phyloP scores from a whole-genome alignment of 2,797 vertebrate species.

The Basileuterus tristriatus region DNA sequence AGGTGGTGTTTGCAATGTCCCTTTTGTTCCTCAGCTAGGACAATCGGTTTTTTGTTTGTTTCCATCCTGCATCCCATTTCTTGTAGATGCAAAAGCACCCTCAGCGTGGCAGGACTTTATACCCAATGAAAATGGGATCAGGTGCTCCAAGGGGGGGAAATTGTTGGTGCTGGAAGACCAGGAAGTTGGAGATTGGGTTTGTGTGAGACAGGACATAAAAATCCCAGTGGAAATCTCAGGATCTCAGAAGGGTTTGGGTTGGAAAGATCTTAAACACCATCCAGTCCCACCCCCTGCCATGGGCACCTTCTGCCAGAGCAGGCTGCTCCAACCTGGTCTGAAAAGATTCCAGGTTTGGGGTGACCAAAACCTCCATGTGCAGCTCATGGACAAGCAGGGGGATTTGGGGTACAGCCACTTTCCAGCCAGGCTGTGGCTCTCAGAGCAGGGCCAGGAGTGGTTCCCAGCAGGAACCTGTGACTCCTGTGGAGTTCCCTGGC shows the following conservation, averaged over 20 bases:
- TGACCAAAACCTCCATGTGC: background rate
- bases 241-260: background rate
- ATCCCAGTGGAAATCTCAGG: background rate
- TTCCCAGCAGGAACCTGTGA: background rate
- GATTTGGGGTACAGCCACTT: background rate
- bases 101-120: background rate
- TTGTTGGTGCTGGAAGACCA: background rate
- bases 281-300: background rate
- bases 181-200: background rate
- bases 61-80: background rate
- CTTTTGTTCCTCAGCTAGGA: background rate
- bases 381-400: background rate
- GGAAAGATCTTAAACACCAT: background rate
- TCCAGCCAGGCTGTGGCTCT: background rate
- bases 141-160: background rate
- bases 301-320: background rate
- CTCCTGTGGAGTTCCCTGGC: background rate
- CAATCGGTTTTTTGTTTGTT: background rate
- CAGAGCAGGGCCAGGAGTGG: background rate
- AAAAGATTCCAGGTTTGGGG: background rate
- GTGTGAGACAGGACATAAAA: background rate
- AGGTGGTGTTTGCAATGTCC: background rate
- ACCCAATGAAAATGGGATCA: background rate
- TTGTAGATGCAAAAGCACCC: background rate
- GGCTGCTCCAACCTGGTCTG: background rate